These are phyloP conservation scores for Valencia hispanica DNA, from an alignment of 2,797 vertebrate species.

Conservation along the genomic window DNA sequence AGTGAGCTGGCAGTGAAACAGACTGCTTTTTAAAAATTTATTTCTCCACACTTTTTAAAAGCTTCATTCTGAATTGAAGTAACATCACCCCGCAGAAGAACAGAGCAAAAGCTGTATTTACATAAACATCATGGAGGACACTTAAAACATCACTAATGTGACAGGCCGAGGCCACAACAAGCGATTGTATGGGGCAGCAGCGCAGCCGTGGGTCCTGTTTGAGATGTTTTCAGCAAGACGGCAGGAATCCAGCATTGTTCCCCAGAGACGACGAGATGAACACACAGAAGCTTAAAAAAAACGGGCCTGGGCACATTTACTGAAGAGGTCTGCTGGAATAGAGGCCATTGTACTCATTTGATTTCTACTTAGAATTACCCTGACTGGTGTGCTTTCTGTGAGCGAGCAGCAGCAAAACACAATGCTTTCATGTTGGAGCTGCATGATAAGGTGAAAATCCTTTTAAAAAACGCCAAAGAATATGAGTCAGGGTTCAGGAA, in stretches of 20 bases:
- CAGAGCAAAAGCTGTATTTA: conserved; percentile 47
- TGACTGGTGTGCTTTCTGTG: conserved; percentile 79
- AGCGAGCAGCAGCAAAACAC: conserved; percentile 68
- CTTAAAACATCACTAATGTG: conserved; percentile 71
- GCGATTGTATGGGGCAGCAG: conserved; percentile 70
- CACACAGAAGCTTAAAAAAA: conserved; percentile 74
- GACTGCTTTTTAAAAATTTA: neutral
- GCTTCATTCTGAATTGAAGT: conserved; percentile 19
- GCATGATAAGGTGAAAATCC: conserved; percentile 29
- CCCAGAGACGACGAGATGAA: conserved; percentile 59
- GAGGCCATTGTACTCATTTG: conserved; percentile 83
- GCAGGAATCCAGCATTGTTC: conserved; percentile 86
- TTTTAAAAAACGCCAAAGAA: conserved; percentile 21
- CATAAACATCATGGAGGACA: conserved; percentile 57
- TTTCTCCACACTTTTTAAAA: neutral
- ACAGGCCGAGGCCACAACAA: conserved; percentile 73
- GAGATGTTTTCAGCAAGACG: conserved; percentile 82
- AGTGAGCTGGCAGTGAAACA: neutral
- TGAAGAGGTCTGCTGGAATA: conserved; percentile 73
- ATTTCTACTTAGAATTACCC: conserved; percentile 80
- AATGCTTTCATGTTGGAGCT: conserved; percentile 70
- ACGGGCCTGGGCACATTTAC: conserved; percentile 77
- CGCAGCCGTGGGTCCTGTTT: conserved; percentile 79
- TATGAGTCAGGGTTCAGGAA: conserved; percentile 3
- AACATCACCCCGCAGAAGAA: conserved; percentile 28